Evolutionary conservation across 2,797 vertebrate species (phyloP), one percentile per base, ranked within the genome.

Genomic region (Chrysocyon brachyurus): DNA sequence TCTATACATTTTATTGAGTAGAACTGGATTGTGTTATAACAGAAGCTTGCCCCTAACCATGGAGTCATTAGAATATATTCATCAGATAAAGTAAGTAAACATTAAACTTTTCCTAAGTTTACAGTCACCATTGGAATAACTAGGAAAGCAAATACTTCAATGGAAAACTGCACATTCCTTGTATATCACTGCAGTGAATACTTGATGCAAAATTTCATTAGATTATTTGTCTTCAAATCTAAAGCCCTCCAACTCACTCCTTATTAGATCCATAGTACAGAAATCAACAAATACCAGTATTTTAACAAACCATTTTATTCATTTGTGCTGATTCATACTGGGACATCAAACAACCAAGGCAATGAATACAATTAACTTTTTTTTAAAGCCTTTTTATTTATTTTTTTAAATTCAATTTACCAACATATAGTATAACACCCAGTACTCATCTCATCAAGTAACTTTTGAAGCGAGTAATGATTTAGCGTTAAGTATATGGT

Each of bases 51-150:
- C 46, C 78, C 64, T 31, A 36, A 91, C 66, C 14, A 84, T 28
- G 21, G 77, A 96, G 28, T 54, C 21, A 79, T 36, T 12, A 83
- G 78, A 84, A 36, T 33, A 82, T 21, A 89, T 26, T 87, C 40
- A 54, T 33, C 77, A 96, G 40, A 72, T 63, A 88, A 86, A 94
- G 8, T 56, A 56, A 78, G 26, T 78, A 36, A 90, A 91, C 31
- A 90, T 75, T 79, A 84, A 85, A 82, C 52, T 96, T 91, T 82
- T 94, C 66, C n/a, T 91, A 79, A 72, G 12, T 79, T 59, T 85
- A 63, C 3, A 89, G 21, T 61, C 81, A 78, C 8, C 12, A 64
- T 8, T 56, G 33, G 83, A 63, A 46, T 10, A 70, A 82, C 33
- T 49, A 59, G 31, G 19, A 54, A 87, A 56, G 61, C 19, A 92